A percentile compares a stretch with the other conserved stretches of the same genome.
These are phyloP conservation scores for Scomber japonicus DNA, from an alignment of 2,113 vertebrate genomes.

Conservation along the genomic window DNA sequence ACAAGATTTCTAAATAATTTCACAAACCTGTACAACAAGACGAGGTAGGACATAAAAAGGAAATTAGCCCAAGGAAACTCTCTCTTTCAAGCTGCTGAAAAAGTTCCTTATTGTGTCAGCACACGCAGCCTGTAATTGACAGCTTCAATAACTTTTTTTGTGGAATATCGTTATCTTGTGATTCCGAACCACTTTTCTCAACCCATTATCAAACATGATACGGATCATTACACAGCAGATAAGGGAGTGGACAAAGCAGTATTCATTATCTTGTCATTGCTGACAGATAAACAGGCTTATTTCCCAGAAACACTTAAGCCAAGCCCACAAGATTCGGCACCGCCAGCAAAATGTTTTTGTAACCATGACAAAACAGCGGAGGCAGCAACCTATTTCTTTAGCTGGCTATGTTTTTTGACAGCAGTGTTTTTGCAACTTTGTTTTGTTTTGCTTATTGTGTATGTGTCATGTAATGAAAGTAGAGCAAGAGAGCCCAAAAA, in stretches of 20 bases:
- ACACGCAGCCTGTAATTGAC: conserved; percentile 24
- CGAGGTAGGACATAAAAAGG: not conserved
- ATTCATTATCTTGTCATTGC: conserved; percentile 80
- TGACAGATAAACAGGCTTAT: conserved; percentile 80
- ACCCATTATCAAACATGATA: conserved; percentile 74
- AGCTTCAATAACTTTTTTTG: conserved; percentile 48
- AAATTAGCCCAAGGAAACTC: not conserved
- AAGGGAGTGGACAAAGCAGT: conserved; percentile 71
- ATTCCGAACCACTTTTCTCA: conserved; percentile 42
- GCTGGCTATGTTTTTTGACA: conserved; percentile 26
- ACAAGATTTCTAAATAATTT: conserved; percentile 6
- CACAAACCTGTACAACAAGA: conserved; percentile 1
- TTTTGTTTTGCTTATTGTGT: not conserved
- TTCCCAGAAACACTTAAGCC: conserved; percentile 67
- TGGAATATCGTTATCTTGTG: conserved; percentile 36
- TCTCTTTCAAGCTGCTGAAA: conserved; percentile 13
- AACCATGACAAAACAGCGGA: conserved; percentile 15
- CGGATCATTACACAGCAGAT: conserved; percentile 72
- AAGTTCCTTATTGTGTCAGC: conserved; percentile 4
- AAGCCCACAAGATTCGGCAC: conserved; percentile 18
- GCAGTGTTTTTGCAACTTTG: conserved; percentile 1
- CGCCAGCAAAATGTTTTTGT: conserved; percentile 24
- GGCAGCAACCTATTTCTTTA: conserved; percentile 19
- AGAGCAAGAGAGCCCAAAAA: not conserved
- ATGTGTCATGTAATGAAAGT: not conserved